phyloP scores from a whole-genome alignment of 2,113 vertebrate species.

The Coryphaenoides rupestris region DNA sequence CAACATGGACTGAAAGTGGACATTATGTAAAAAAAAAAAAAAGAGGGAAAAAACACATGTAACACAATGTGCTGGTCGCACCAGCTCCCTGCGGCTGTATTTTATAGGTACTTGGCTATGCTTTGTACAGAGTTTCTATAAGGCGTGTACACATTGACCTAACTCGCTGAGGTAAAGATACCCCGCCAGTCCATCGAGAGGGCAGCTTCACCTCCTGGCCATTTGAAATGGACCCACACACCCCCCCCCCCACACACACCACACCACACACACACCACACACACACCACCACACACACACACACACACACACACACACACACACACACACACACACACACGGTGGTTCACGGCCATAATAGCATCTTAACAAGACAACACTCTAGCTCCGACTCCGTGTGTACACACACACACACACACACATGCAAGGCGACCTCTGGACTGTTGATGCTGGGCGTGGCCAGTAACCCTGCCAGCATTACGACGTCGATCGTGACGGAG shows the following conservation, averaged over 20 bases:
- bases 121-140: conserved; percentile 63
- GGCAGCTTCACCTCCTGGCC: conserved; percentile 9
- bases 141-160: conserved; percentile 44
- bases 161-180: conserved; percentile 22
- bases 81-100: conserved; percentile 62
- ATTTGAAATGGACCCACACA: conserved; percentile 32
- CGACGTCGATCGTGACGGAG: neutral
- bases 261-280: too few species aligned
- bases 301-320: neutral
- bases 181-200: conserved; percentile 1
- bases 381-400: neutral
- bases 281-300: neutral
- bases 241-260: neutral
- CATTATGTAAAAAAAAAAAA: neutral
- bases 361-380: neutral
- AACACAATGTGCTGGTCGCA: conserved; percentile 30
- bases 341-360: too few species aligned
- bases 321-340: too few species aligned
- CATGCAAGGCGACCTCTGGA: conserved; percentile 31
- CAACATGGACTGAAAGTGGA: conserved; percentile 26
- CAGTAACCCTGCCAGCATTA: conserved; percentile 32
- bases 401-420: too few species aligned
- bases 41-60: neutral
- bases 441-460: conserved; percentile 22
- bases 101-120: conserved; percentile 50